phyloP scores from a whole-genome alignment of 2,797 vertebrate species.

The Adelosebastes latens region DNA sequence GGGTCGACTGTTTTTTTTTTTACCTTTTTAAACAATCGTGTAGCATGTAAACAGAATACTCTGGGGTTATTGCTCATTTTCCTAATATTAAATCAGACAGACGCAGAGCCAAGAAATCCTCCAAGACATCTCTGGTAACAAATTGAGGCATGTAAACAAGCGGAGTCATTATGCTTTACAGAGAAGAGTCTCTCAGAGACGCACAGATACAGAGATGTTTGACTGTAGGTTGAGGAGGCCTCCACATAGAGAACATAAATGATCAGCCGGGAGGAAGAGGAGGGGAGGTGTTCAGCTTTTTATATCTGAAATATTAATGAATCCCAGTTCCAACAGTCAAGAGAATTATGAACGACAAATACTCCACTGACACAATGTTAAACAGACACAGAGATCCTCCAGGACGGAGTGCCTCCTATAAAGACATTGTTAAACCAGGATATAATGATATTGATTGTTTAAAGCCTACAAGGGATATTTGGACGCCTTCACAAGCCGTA shows the following conservation, averaged over 20 bases:
- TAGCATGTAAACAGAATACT: not conserved
- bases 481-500: not conserved
- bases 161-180: conserved; percentile 29
- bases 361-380: not conserved
- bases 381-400: not conserved
- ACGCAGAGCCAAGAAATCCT: not conserved
- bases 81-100: not conserved
- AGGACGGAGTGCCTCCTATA: not conserved
- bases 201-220: not conserved
- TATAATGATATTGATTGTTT: conserved; percentile 23
- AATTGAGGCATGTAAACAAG: conserved; percentile 9
- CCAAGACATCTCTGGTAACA: not conserved
- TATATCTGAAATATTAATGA: conserved; percentile 57
- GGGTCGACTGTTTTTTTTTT: not conserved
- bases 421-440: conserved; percentile 1
- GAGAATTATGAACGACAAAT: conserved; percentile 24
- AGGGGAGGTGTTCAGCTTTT: conserved; percentile 10
- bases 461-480: not conserved
- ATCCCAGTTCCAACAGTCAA: conserved; percentile 18
- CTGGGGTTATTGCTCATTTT: not conserved
- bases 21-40: not conserved
- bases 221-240: not conserved
- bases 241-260: conserved; percentile 20
- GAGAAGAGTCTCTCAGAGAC: conserved; percentile 11
- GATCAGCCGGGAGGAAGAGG: conserved; percentile 7